Conservation (phyloP, 2,888 invertebrate species). For the Apantesis nais region DNA sequence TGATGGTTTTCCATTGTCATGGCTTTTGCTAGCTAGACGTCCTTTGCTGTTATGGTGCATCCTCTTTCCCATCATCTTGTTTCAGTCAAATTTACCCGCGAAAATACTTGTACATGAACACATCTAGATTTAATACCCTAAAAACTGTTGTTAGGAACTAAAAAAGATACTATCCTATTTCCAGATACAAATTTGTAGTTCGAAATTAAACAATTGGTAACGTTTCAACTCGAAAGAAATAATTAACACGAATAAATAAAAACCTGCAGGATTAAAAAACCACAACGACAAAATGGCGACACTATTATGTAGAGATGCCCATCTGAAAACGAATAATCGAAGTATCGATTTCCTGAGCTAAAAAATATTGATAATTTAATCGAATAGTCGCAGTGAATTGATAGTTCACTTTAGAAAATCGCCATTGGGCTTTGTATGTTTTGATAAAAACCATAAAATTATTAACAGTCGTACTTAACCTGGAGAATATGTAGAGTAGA, state of each 20-base stretch:
- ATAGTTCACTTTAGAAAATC: no score
- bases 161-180: conserved; percentile 16
- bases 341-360: neutral
- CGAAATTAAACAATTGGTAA: conserved; percentile 13
- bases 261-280: conserved; percentile 40
- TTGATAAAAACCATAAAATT: no score
- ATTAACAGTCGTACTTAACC: no score
- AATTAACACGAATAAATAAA: conserved; percentile 42
- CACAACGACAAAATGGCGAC: conserved; percentile 60
- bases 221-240: conserved; percentile 29
- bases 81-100: conserved; percentile 73
- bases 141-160: conserved; percentile 12
- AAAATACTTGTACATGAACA: conserved; percentile 56
- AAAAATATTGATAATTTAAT: neutral
- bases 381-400: no score
- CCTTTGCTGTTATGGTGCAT: conserved; percentile 83
- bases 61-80: conserved; percentile 79
- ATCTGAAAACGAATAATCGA: neutral
- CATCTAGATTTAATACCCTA: conserved; percentile 34
- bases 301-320: neutral
- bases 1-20: conserved; percentile 80
- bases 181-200: conserved; percentile 33
- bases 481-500: no score
- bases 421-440: no score
- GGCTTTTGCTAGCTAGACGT: conserved; percentile 79